A percentile compares a stretch with the other conserved stretches of the same genome.
phyloP scores from a whole-genome alignment of 2,797 vertebrate genomes.

The Peromyscus attwateri region DNA sequence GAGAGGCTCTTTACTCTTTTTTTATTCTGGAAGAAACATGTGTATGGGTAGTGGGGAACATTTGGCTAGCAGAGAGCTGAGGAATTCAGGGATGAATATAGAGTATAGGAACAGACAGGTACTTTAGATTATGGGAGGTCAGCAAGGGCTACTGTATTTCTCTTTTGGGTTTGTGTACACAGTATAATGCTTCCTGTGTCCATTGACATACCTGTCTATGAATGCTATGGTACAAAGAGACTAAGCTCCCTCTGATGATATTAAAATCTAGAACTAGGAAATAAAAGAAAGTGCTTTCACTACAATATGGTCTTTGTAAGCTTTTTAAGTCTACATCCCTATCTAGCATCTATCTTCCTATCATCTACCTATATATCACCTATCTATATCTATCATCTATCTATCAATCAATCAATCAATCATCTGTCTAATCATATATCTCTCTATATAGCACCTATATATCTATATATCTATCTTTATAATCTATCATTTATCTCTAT shows the following conservation, averaged over 20 bases:
- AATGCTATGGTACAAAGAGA: not conserved
- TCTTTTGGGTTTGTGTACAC: not conserved
- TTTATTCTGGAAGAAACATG: constrained; percentile 36
- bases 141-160: not conserved
- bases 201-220: not conserved
- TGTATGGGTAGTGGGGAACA: not conserved
- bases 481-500: too few relatives aligned
- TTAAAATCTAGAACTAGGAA: constrained; percentile 67
- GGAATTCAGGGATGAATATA: not conserved
- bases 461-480: not conserved
- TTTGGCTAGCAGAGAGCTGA: not conserved
- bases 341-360: not conserved
- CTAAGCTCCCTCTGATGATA: not conserved
- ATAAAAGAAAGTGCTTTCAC: not conserved
- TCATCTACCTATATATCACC: not conserved
- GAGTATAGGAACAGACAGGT: not conserved
- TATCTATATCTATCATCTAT: not conserved
- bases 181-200: not conserved
- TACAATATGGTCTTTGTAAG: not conserved
- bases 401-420: not conserved
- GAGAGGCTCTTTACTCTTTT: not conserved
- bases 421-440: not conserved
- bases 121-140: not conserved
- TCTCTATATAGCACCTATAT: not conserved
- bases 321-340: not conserved